Percentiles rank a stretch among this genome's conserved stretches.
phyloP scores from a whole-genome alignment of 2,797 vertebrate species.

The Eutrigla gurnardus region DNA sequence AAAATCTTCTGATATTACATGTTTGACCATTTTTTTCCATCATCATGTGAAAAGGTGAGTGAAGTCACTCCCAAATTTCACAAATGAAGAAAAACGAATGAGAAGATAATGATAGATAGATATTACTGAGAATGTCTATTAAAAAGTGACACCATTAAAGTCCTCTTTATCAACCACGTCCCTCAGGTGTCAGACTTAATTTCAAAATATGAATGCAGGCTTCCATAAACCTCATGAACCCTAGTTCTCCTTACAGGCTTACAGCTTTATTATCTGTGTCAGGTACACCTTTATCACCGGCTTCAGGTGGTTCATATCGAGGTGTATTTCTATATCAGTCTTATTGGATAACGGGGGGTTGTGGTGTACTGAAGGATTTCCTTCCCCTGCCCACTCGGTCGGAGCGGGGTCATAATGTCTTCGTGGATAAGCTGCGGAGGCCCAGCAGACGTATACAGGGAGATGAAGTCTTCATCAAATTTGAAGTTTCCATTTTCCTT shows the following conservation, averaged over 20 bases:
- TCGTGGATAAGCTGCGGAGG: conserved; percentile 34
- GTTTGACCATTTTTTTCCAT: background rate
- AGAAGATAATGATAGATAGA: background rate
- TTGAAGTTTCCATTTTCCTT: conserved; percentile 61
- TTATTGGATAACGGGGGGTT: conserved; percentile 50
- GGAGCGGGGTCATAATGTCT: conserved; percentile 41
- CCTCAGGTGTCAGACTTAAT: conserved; percentile 3
- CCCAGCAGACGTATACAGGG: conserved; percentile 23
- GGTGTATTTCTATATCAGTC: conserved; percentile 34
- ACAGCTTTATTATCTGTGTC: conserved; percentile 15
- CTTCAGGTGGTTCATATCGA: conserved; percentile 27
- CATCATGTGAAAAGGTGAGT: background rate
- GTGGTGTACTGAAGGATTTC: conserved; percentile 45
- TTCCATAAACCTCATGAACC: conserved; percentile 16
- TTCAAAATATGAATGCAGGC: background rate
- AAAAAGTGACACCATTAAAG: background rate
- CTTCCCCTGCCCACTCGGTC: conserved; percentile 17
- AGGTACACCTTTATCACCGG: conserved; percentile 33
- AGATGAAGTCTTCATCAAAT: conserved; percentile 64
- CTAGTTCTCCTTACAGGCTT: background rate
- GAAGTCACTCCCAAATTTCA: background rate
- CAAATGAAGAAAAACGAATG: background rate
- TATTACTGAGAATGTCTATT: background rate
- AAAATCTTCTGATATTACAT: background rate
- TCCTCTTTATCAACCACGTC: background rate